Base-by-base conservation (phyloP, 2,113 vertebrate species). In the Microtus pennsylvanicus region DNA sequence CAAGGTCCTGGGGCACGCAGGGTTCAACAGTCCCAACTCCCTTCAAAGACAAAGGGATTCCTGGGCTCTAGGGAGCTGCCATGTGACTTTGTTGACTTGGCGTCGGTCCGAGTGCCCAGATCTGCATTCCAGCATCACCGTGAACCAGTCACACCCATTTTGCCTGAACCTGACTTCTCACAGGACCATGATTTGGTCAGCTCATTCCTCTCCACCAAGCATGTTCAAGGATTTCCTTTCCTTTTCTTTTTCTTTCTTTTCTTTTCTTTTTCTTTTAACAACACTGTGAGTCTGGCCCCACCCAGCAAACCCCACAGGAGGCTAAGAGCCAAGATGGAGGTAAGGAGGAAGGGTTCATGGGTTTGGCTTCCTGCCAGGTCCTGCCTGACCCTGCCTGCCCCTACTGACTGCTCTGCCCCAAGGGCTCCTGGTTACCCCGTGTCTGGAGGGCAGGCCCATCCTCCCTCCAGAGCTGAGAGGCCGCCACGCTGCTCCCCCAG, bases 301-400 rank as follows among this genome's bases (percentile, higher is more conserved):
- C 52, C 92, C 72, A 22, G 86, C 52, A 78, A 4, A 13, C 72
- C 74, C 52, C 52, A 52, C 67, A 63, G 19, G 90, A 92, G 65
- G 75, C 9, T 3, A 90, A 72, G 50, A 58, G 87, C 74, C 26
- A 7, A 93, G 70, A 70, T 11, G 22, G 75, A 93, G 89, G 78
- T 11, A 5, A 72, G 61, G 58, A 87, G 58, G 52, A 70, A 47
- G 65, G 1, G 7, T 61, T 94, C 58, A 0, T 47, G 24, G 81
- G 16, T 87, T 30, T 75, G 75, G 78, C 83, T 87, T 83, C 82
- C 93, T 75, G 81, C 89, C 65, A 67, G 61, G 42, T 45, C 63
- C 28, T 58, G n/a, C 63, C 35, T 0, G 2, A 74, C 86, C 45
- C 91, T 65, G 22, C 72, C 83, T 3, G 5, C 30, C 28, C 72